A percentile compares a stretch with the other conserved stretches of the same genome.
phyloP scores from a whole-genome alignment of 2,888 invertebrate genomes.

The Biston betularia region DNA sequence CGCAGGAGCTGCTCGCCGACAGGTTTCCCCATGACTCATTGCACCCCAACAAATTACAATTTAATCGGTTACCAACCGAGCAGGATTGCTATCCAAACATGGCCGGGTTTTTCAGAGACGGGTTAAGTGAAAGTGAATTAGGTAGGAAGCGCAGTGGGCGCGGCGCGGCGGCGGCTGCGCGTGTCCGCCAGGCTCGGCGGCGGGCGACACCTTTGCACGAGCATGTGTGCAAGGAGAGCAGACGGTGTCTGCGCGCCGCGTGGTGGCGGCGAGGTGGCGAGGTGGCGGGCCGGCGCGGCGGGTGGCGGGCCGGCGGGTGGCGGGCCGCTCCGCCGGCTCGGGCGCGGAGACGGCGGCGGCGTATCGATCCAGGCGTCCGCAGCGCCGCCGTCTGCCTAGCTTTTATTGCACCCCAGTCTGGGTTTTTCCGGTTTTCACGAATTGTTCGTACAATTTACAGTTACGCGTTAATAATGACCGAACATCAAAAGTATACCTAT shows the following conservation, averaged over 20 bases:
- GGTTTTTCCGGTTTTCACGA: slow-evolving; percentile 38
- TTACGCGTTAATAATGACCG: slow-evolving; percentile 18
- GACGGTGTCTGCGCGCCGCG: slow-evolving; percentile 56
- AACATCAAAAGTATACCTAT: slow-evolving; percentile 1
- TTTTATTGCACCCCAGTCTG: slow-evolving; percentile 31
- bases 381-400: slow-evolving; percentile 23
- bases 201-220: slow-evolving; percentile 49
- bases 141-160: neutral
- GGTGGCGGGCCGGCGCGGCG: slow-evolving; percentile 45
- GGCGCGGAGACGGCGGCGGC: slow-evolving; percentile 44
- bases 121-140: too few relatives aligned
- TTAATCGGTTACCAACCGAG: neutral
- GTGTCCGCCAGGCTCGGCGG: slow-evolving; percentile 13
- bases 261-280: slow-evolving; percentile 46
- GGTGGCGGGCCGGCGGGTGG: slow-evolving; percentile 40
- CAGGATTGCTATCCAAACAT: neutral
- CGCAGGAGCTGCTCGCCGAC: neutral
- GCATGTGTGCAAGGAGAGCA: slow-evolving; percentile 52
- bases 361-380: slow-evolving; percentile 41
- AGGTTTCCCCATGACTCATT: slow-evolving; percentile 41
- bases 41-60: slow-evolving; percentile 19
- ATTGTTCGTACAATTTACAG: slow-evolving; percentile 23
- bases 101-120: too few relatives aligned
- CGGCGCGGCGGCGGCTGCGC: too few relatives aligned
- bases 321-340: slow-evolving; percentile 47